Base-by-base conservation (phyloP, 2,113 vertebrate species). In the Prietella phreatophila region DNA sequence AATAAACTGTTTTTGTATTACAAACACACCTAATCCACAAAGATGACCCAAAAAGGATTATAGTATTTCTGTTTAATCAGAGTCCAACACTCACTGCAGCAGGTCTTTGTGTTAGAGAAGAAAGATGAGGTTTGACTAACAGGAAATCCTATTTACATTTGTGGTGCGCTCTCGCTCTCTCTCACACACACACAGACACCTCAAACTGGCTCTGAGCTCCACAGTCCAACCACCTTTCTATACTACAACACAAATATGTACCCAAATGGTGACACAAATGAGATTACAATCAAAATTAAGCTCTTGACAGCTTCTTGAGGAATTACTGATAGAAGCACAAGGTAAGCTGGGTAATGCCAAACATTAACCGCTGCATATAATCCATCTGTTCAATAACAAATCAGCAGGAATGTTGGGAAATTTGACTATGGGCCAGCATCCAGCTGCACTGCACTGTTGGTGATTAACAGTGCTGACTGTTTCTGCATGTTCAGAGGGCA, bases 351-450 rank as follows among this genome's bases (percentile, higher is more conserved):
- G 76, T 65, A 27, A 36, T 83, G 56, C 25, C 50, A 78, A 69
- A 36, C 36, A 47, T 36, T 36, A 83, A 53, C 63, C 6, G 60
- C 27, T 22, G 36, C 73, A 69, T 56, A 63, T 85, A 55, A 85
- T 71, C 65, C 63, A 61, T 65, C 36, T 63, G 27, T 5, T 73
- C 53, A 47, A 56, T 42, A 17, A 76, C 61, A 36, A n/a, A 83
- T 76, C 71, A 91, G 88, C 89, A 93, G 93, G 91, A 94, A 93
- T 92, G 91, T 90, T 87, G 85, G 61, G 86, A 86, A 47, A 83
- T 61, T 89, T 89, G 84, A 91, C 85, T 88, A 85, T 87, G 91
- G 90, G 87, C n/a, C 85, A 9, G 2, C 83, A 55, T 92, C 91
- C 92, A 81, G 82, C 55, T 60, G 20, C 83, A 58, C 30, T 73